These are phyloP conservation scores for Indri indri DNA, from an alignment of 2,113 vertebrate species.

Conservation along the genomic window DNA sequence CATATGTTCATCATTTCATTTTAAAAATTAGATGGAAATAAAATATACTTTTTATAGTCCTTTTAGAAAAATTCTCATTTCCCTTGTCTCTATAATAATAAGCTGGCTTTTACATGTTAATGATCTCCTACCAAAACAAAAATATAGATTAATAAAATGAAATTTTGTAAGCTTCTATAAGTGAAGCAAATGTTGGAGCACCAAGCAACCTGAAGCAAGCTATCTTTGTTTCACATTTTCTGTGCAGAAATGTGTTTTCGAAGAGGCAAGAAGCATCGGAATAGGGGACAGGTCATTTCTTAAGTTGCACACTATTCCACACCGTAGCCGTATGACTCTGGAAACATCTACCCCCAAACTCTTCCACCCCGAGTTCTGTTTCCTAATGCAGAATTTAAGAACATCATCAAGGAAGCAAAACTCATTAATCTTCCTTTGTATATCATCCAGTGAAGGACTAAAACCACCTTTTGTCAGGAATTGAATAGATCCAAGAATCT, in stretches of 20 bases:
- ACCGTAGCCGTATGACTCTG: not conserved
- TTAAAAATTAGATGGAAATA: conserved; percentile 30
- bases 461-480: not conserved
- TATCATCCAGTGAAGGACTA: not conserved
- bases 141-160: not conserved
- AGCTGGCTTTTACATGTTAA: not conserved
- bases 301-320: not conserved
- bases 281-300: not conserved
- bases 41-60: not conserved
- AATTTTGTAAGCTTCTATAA: conserved; percentile 26
- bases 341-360: not conserved
- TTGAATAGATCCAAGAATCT: not conserved
- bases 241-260: not conserved
- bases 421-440: not conserved
- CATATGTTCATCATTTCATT: not conserved
- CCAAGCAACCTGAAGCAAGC: not conserved
- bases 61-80: not conserved
- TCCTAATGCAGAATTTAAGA: not conserved
- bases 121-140: conserved; percentile 32
- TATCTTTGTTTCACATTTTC: not conserved
- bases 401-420: not conserved
- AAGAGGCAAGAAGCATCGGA: not conserved
- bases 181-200: not conserved
- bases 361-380: not conserved
- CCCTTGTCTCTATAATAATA: not conserved